A percentile compares a stretch with the other conserved stretches of the same genome.
phyloP scores from a whole-genome alignment of 2,113 vertebrate genomes.

The Phalacrocorax pelagicus region DNA sequence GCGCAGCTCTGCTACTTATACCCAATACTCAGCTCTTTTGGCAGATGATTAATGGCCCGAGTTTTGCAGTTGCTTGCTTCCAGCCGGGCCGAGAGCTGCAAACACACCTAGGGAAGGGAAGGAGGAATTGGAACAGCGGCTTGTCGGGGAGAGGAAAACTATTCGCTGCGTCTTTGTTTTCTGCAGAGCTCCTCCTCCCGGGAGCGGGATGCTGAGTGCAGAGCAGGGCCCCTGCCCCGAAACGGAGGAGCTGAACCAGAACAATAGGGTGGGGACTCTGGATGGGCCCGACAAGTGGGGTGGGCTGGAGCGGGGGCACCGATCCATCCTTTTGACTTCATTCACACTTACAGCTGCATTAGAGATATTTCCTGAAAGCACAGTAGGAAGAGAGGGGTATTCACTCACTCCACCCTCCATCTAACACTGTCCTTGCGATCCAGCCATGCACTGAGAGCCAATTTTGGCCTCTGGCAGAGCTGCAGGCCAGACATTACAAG shows the following conservation, averaged over 20 bases:
- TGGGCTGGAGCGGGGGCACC: constrained; percentile 29
- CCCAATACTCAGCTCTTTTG: constrained; percentile 13
- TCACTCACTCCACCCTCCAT: constrained; percentile 73
- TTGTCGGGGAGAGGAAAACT: constrained; percentile 30
- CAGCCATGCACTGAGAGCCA: constrained; percentile 59
- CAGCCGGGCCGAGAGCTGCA: neutral
- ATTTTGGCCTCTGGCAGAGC: constrained; percentile 74
- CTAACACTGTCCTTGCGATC: constrained; percentile 58
- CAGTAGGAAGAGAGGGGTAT: constrained; percentile 76
- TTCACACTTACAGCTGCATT: constrained; percentile 68
- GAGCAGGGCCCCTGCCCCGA: constrained; percentile 59
- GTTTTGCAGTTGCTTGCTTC: neutral
- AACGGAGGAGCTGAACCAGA: constrained; percentile 61
- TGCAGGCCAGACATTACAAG: constrained; percentile 78
- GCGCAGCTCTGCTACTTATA: constrained; percentile 34
- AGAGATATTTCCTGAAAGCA: constrained; percentile 76
- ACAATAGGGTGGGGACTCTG: constrained; percentile 72
- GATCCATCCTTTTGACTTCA: constrained; percentile 73
- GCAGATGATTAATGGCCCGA: constrained; percentile 2
- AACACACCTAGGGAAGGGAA: constrained; percentile 39
- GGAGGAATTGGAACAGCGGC: neutral
- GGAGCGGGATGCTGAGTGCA: constrained; percentile 39
- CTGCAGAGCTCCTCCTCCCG: constrained; percentile 44
- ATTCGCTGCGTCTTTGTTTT: constrained; percentile 47
- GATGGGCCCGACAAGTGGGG: constrained; percentile 35